phyloP scores from a whole-genome alignment of 1,140 invertebrate genomes.

The Delia radicum region DNA sequence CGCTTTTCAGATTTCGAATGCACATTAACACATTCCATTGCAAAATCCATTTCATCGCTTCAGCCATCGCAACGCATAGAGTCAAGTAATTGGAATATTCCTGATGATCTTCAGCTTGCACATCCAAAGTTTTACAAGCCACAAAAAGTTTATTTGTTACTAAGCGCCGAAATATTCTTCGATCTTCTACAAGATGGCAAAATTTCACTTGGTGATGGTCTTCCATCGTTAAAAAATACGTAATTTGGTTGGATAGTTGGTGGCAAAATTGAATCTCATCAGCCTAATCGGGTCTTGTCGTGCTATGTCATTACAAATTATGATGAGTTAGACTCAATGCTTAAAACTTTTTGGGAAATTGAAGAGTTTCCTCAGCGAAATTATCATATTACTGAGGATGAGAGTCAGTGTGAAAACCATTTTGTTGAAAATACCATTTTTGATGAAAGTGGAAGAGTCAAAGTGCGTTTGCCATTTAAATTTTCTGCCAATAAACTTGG shows the following conservation, averaged over 20 bases:
- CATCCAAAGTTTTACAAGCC: not conserved
- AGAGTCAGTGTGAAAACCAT: not conserved
- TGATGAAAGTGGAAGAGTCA: not conserved
- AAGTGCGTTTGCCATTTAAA: slow-evolving; percentile 4
- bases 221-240: not conserved
- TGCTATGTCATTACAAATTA: not conserved
- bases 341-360: not conserved
- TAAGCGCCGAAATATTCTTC: not conserved
- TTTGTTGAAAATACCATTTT: not conserved
- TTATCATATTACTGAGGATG: not conserved
- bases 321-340: not conserved
- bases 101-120: not conserved
- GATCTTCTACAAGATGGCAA: not conserved
- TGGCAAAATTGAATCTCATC: not conserved
- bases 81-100: not conserved
- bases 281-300: not conserved
- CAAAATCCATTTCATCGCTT: not conserved
- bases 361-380: not conserved
- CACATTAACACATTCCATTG: not conserved
- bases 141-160: not conserved
- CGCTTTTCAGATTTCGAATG: not conserved
- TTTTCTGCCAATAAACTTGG: not conserved
- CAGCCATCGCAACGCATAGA: not conserved
- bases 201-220: not conserved
- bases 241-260: not conserved